Base-by-base conservation (phyloP, 2,888 invertebrate species). In the Venusia cambrica region DNA sequence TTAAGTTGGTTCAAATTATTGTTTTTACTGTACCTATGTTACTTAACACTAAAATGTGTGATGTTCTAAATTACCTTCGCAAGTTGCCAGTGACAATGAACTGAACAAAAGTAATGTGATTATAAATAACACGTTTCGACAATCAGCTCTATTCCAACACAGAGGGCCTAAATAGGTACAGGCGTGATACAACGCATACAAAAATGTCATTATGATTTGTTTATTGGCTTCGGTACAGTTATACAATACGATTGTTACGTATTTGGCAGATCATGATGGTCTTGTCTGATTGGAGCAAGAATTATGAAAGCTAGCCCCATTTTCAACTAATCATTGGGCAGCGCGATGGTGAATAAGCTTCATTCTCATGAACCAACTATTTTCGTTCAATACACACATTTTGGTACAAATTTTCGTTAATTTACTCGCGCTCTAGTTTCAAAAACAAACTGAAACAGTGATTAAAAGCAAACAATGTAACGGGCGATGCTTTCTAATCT, bases 231-330 rank as follows among this genome's bases (percentile, higher is more conserved):
- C 15, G 14, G 43, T 39, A 52, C 52, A 50, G 52, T 52, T 52
- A 52, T 46, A 50, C 48, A 41, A 48, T 46, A 50, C 48, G 39
- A 48, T 52, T 52, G 52, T 50, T 41, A 34, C 50, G 14, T 37
- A 46, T 52, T 41, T 43, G 48, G 50, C 21, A 26, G 32, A 28
- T 22, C 38, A 33, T 38, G 31, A 27, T n/a, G n/a, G 30, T 17
- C 19, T 7, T 22, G 25, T 18, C 3, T 24, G 20, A 38, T 39
- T 38, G 39, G 30, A n/a, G n/a, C n/a, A n/a, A n/a, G n/a, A n/a
- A n/a, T n/a, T n/a, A n/a, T n/a, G n/a, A n/a, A n/a, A n/a, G n/a
- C n/a, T n/a, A n/a, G n/a, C n/a, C n/a, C n/a, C n/a, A n/a, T n/a
- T n/a, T n/a, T n/a, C n/a, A n/a, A n/a, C n/a, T n/a, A n/a, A n/a